phyloP scores from a whole-genome alignment of 2,888 invertebrate genomes.

The Athalia cordata region DNA sequence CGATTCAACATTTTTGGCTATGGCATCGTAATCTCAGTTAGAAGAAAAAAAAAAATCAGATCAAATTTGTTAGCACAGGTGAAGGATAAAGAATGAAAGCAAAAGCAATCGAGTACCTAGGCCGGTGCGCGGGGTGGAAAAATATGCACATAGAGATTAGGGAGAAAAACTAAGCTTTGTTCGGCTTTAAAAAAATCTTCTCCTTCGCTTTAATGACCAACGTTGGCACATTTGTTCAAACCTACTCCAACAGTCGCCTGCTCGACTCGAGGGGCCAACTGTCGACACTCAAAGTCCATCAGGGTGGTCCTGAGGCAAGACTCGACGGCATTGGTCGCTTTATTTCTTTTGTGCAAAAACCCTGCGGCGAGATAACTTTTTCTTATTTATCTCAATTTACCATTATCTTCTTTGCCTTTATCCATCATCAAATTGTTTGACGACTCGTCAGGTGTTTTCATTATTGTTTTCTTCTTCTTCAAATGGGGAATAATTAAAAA shows the following conservation, averaged over 20 bases:
- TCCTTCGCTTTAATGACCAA: constrained; percentile 53
- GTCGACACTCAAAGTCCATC: constrained; percentile 65
- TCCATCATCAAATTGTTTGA: too few relatives aligned
- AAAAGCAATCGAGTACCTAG: background rate
- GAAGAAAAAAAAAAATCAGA: too few relatives aligned
- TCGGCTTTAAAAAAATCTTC: constrained; percentile 52
- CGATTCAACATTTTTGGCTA: too few relatives aligned
- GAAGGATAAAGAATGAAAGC: background rate
- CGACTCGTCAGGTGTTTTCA: too few relatives aligned
- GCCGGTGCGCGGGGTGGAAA: background rate
- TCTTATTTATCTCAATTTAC: background rate
- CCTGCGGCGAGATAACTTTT: constrained; percentile 20
- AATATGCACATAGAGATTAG: background rate
- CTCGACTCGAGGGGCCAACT: constrained; percentile 72
- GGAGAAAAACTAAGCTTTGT: constrained; percentile 29
- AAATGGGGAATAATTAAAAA: too few relatives aligned
- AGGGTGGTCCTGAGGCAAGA: constrained; percentile 30
- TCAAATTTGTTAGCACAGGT: too few relatives aligned
- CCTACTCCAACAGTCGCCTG: constrained; percentile 55
- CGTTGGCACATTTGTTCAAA: constrained; percentile 63
- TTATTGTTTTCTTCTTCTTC: too few relatives aligned
- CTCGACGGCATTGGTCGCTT: constrained; percentile 26
- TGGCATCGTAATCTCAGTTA: too few relatives aligned
- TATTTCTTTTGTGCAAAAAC: constrained; percentile 6
- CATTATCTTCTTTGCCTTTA: background rate